Percentiles rank a stretch among this genome's conserved stretches.
These are phyloP conservation scores for Ctenicera cuprea DNA, from an alignment of 2,888 invertebrate species.

Conservation along the genomic window DNA sequence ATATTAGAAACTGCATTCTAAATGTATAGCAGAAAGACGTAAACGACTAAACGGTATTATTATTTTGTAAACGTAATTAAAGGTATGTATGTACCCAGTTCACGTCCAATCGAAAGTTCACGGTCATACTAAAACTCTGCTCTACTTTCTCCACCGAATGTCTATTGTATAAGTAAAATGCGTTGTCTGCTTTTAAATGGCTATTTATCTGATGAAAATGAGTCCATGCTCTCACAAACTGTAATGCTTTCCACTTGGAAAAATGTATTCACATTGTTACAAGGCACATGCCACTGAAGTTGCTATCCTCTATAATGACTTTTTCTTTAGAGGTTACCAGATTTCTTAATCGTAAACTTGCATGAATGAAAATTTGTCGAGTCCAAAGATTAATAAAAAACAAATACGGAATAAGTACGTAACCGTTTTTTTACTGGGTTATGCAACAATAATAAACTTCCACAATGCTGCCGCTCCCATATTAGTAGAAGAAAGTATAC, in stretches of 20 bases:
- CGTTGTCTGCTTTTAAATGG: background rate
- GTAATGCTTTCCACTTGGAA: background rate
- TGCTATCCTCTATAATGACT: background rate
- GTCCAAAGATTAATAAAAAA: background rate
- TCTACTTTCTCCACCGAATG: conserved; percentile 61
- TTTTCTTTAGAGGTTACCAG: background rate
- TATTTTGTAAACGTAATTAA: no score
- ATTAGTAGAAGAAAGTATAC: conserved; percentile 18
- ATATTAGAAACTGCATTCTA: no score
- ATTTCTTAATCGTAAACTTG: background rate
- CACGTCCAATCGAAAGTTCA: conserved; percentile 61
- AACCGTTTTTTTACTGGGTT: conserved; percentile 12
- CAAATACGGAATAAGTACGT: conserved; percentile 16
- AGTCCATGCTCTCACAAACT: background rate
- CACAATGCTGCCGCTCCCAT: conserved; percentile 18
- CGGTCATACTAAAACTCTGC: conserved; percentile 58
- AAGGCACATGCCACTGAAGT: background rate
- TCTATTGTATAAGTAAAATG: conserved; percentile 5
- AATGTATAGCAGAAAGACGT: no score
- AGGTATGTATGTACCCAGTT: conserved; percentile 12
- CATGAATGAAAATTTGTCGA: conserved; percentile 1
- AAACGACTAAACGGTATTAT: no score
- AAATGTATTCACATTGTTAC: background rate
- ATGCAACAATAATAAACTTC: conserved; percentile 5
- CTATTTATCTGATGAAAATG: background rate